Base-by-base conservation (phyloP, 2,888 invertebrate genomes). In the Antheraea yamamai region DNA sequence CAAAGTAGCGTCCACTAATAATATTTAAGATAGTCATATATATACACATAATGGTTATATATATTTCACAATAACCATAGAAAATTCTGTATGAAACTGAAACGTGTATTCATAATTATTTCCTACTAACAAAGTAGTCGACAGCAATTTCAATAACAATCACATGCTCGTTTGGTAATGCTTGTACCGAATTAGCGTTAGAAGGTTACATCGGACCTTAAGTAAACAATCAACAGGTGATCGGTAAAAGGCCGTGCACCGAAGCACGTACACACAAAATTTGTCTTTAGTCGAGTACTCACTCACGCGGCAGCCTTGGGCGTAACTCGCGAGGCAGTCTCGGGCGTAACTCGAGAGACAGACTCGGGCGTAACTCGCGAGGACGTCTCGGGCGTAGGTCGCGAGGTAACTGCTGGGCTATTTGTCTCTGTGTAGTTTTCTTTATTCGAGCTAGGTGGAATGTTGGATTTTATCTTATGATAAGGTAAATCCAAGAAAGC, bases 171-270 rank as follows among this genome's bases (percentile, higher is more conserved):
- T 71, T 74, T 26, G 58, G 71, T 74, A 74, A 61, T 58, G 58
- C 35, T n/a, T 72, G 18, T 39, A 71, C 72, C 72, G 61, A 75
- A 72, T 61, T 71, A 47, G 72, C n/a, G 39, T 58, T 58, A 61
- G 71, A 72, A 75, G 74, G 74, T 23, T 75, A 61, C 74, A 51
- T 61, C 58, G 71, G 61, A 58, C 77, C 79, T 76, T 78, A 78
- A 76, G 80, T 80, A 83, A 84, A 83, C 82, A 84, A 78, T 83
- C 83, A 85, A 87, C 86, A 87, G 84, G 84, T 84, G 80, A 78
- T 77, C 79, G 76, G 55, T 66, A 75, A 77, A 77, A 81, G 80
- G 81, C 81, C 80, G 78, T 75, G 77, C 74, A 78, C 76, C 80
- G 79, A 78, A 76, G 77, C 84, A 84, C 83, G 83, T 84, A 79